Percentiles rank a stretch among this genome's conserved stretches.
phyloP scores from a whole-genome alignment of 2,888 invertebrate genomes.

The Ophion costatus region DNA sequence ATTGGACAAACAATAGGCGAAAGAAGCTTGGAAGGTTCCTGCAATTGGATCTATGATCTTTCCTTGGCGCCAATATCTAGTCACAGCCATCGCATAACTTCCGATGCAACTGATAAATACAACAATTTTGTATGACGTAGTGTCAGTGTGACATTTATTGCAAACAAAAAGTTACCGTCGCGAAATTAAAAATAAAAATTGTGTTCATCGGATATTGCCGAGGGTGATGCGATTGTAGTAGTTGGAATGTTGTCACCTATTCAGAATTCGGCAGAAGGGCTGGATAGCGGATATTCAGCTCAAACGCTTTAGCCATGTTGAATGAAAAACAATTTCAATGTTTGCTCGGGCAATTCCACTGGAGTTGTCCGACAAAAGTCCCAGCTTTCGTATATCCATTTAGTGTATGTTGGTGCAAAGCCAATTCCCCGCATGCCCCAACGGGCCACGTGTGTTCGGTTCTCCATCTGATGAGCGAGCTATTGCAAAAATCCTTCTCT shows the following conservation, averaged over 20 bases:
- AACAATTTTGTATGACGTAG: too few relatives aligned
- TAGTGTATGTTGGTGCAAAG: constrained; percentile 9
- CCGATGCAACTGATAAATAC: not conserved
- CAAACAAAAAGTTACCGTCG: not conserved
- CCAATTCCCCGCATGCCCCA: constrained; percentile 39
- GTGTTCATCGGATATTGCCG: constrained; percentile 15
- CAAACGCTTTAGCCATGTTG: constrained; percentile 45
- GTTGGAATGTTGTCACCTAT: constrained; percentile 11
- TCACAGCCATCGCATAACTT: not conserved
- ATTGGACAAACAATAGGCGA: too few relatives aligned
- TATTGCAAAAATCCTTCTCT: not conserved
- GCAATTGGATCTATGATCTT: too few relatives aligned
- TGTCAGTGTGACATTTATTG: too few relatives aligned
- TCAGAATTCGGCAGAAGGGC: constrained; percentile 6
- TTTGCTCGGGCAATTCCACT: constrained; percentile 55
- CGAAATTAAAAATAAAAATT: not conserved
- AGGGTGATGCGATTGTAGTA: constrained; percentile 33
- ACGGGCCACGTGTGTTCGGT: constrained; percentile 8
- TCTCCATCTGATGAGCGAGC: constrained; percentile 5
- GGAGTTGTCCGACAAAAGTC: constrained; percentile 20
- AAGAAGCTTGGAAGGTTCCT: too few relatives aligned
- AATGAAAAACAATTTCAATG: constrained; percentile 54
- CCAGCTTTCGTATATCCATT: constrained; percentile 12
- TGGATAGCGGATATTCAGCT: constrained; percentile 42
- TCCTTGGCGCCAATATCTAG: not conserved